These are phyloP conservation scores for Lepidothrix coronata DNA, from an alignment of 2,113 vertebrate genomes.

Conservation along the genomic window DNA sequence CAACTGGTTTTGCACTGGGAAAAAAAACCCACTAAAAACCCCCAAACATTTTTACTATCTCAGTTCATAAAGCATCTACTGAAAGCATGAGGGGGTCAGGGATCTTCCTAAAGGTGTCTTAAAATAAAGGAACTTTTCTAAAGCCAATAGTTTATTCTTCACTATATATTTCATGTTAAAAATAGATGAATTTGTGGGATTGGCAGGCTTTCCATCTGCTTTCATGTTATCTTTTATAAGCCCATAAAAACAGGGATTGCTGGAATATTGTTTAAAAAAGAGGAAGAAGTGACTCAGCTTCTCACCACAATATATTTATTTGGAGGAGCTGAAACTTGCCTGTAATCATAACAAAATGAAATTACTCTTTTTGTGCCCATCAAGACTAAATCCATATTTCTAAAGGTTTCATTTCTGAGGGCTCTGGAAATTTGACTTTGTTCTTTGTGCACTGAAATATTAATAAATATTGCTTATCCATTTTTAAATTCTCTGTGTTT, in stretches of 20 bases:
- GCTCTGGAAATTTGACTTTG: neutral
- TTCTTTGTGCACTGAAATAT: neutral
- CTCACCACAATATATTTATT: neutral
- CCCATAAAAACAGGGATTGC: neutral
- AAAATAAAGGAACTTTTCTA: neutral
- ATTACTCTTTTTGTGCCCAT: neutral
- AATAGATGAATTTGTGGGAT: neutral
- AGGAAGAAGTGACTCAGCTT: neutral
- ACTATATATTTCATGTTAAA: neutral
- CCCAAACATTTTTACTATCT: neutral
- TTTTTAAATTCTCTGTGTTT: neutral
- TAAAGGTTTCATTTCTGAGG: neutral
- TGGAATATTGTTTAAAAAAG: neutral
- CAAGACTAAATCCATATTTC: neutral
- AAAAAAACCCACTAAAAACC: accelerated
- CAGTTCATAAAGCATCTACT: neutral
- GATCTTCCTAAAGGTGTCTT: neutral
- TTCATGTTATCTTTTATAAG: neutral
- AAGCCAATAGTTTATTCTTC: neutral
- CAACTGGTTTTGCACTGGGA: neutral
- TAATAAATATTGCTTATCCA: neutral
- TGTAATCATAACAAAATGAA: neutral
- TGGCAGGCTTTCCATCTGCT: neutral
- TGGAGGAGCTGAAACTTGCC: neutral
- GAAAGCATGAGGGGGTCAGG: neutral